phyloP scores from a whole-genome alignment of 2,888 invertebrate species.

The Coremacera marginata region DNA sequence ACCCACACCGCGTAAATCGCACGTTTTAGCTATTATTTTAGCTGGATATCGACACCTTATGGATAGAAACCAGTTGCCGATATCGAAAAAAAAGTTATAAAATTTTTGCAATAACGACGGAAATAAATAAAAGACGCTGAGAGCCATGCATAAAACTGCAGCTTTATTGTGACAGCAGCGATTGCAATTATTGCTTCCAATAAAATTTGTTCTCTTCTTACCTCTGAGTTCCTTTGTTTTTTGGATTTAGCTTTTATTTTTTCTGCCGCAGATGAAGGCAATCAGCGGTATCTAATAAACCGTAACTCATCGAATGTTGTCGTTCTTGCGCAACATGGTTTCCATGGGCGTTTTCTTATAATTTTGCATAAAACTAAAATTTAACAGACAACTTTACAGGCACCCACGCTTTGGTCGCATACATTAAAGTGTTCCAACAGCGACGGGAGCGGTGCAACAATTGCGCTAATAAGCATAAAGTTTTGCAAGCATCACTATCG shows the following conservation, averaged over 20 bases:
- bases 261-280: not conserved
- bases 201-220: not conserved
- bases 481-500: not conserved
- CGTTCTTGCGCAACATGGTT: not conserved
- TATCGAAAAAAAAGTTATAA: not conserved
- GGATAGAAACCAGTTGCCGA: slow-evolving; percentile 10
- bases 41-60: slow-evolving; percentile 10
- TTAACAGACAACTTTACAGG: not conserved
- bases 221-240: not conserved
- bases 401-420: slow-evolving; percentile 19
- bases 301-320: slow-evolving; percentile 23
- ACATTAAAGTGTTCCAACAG: not conserved
- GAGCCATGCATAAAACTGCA: slow-evolving; percentile 16
- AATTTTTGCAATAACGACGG: slow-evolving; percentile 6
- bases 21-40: not conserved
- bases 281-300: slow-evolving; percentile 4
- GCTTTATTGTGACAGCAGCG: not conserved
- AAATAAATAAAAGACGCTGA: not conserved
- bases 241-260: not conserved
- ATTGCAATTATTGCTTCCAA: not conserved
- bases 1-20: slow-evolving; percentile 13
- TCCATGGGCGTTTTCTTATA: slow-evolving; percentile 9
- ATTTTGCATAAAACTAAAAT: slow-evolving; percentile 19
- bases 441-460: not conserved
- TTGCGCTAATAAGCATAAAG: slow-evolving; percentile 22